A percentile compares a stretch with the other conserved stretches of the same genome.
phyloP scores from a whole-genome alignment of 2,797 vertebrate genomes.

The Mormyrus proboscirostris region DNA sequence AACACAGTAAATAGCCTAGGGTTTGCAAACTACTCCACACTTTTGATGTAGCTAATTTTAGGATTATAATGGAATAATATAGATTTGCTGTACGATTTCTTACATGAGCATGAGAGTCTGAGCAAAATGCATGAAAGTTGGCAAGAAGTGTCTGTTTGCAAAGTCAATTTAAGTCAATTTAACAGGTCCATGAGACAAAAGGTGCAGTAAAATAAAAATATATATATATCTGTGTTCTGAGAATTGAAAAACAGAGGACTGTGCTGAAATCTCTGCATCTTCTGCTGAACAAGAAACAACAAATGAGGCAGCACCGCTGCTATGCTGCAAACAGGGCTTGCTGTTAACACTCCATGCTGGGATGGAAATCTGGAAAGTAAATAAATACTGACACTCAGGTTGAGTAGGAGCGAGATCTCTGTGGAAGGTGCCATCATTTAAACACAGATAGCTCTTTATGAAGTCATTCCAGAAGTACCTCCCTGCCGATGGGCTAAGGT shows the following conservation, averaged over 20 bases:
- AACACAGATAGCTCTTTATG: background rate
- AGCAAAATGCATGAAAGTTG: background rate
- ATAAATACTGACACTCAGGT: background rate
- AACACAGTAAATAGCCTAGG: background rate
- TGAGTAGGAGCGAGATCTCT: background rate
- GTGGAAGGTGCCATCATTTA: background rate
- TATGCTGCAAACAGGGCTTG: background rate
- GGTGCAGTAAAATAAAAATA: background rate
- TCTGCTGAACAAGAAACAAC: background rate
- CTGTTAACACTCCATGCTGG: background rate
- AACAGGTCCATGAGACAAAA: background rate
- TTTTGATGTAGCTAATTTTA: background rate
- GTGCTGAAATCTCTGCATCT: background rate
- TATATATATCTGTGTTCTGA: background rate
- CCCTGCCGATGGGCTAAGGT: background rate
- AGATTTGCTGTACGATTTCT: background rate
- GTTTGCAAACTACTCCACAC: background rate
- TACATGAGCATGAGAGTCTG: background rate
- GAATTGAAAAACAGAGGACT: background rate
- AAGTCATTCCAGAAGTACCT: background rate
- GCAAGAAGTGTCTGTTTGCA: background rate
- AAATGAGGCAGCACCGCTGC: background rate
- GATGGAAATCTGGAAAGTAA: background rate
- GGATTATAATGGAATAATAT: background rate
- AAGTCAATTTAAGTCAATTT: background rate